Evolutionary conservation across 53 echinoderm and acorn worm species (phyloP), one percentile per base, ranked within the genome.

Genomic region (Actinopyga echinites): DNA sequence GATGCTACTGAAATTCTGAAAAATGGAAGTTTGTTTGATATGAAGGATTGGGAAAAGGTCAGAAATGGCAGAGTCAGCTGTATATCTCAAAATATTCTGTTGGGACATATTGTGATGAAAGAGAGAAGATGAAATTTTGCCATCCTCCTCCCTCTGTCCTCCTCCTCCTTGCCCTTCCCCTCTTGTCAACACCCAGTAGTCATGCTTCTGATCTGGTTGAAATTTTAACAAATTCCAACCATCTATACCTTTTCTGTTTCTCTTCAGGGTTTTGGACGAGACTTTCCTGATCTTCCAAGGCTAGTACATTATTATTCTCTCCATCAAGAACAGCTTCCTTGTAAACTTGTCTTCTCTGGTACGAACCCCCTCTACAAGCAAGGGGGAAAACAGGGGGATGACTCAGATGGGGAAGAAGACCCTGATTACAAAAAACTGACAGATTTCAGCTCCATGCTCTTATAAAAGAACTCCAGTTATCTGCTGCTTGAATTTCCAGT

Each of bases 241-340:
- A 30, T 19, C 26, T 15, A 3, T 49, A 17, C 49, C 67, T 68
- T 53, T 23, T 65, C 19, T 40, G 30, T 35, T 15, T 49, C 22
- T 36, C 40, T 57, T 12, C 91, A 96, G 99, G 99, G 99, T 56
- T 99, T 94, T 89, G 99, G 94, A 11, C 83, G 94, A 53, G 99
- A 99, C 59, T 99, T 99, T 79, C 87, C 90, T 1, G 99, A 99
- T 78, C 83, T 99, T 40, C 94, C 99, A 20, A 85, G 92, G n/a
- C 91, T 99, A 26, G 92, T 94, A 45, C 91, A 99, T 63, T 89
- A 95, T 69, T 99, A 99, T 84, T 90, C 99, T 20, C 52, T 99
- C 5, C 81, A 99, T 25, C 90, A 87, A 60, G 99, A 99, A 42
- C 94, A 94, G 74, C 89, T 99, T 20, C 99, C 99, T 12, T 99